phyloP scores from a whole-genome alignment of 2,113 vertebrate species.

The Porphyrio hochstetteri region DNA sequence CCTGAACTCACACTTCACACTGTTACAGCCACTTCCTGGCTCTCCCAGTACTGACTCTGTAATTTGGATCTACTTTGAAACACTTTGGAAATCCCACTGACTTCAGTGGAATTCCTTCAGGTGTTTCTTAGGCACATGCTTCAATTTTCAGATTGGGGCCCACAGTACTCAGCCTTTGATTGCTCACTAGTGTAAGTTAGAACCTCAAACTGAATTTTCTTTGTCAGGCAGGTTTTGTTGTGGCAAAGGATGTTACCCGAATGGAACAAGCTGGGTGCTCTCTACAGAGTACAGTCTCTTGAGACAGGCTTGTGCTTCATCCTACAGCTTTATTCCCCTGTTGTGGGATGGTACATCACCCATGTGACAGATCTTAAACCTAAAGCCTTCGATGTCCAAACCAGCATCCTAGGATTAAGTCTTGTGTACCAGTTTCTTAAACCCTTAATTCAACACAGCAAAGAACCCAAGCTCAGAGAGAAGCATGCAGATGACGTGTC shows the following conservation, averaged over 20 bases:
- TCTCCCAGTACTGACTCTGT: not conserved
- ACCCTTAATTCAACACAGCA: not conserved
- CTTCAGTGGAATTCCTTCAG: not conserved
- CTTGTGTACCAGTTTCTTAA: not conserved
- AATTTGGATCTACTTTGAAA: not conserved
- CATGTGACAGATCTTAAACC: not conserved
- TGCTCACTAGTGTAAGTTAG: not conserved
- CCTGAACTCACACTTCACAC: not conserved
- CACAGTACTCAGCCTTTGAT: not conserved
- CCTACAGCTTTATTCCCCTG: not conserved
- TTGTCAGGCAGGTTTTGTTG: not conserved
- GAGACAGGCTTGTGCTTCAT: not conserved
- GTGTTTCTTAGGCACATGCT: not conserved
- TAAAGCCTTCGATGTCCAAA: not conserved
- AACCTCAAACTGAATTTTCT: not conserved
- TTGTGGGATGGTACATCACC: not conserved
- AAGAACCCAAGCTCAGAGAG: not conserved
- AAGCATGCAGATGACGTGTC: not conserved
- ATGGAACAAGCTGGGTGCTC: not conserved
- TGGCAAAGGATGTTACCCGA: not conserved
- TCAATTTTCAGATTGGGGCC: not conserved
- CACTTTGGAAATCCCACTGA: not conserved
- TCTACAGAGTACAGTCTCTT: not conserved
- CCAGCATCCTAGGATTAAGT: not conserved
- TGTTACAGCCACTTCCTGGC: not conserved